A percentile compares a stretch with the other conserved stretches of the same genome.
These are phyloP conservation scores for Dromas ardeola DNA, from an alignment of 2,113 vertebrate species.

Conservation along the genomic window DNA sequence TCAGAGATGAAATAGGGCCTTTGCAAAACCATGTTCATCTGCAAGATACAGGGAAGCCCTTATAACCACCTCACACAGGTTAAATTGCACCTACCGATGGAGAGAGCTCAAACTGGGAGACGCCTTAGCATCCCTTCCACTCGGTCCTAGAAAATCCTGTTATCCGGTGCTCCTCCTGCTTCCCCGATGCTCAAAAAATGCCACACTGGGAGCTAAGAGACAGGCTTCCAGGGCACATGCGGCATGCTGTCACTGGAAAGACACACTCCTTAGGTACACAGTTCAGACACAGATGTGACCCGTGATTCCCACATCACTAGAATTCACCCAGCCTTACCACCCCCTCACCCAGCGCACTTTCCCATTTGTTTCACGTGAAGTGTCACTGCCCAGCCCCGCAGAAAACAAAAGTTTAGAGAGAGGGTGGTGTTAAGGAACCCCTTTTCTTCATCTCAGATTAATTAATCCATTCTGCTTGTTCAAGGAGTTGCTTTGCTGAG, in stretches of 20 bases:
- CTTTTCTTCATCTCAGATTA: background rate
- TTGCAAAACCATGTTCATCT: background rate
- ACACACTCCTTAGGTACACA: background rate
- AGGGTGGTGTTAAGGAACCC: background rate
- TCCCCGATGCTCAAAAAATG: background rate
- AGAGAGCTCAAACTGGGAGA: background rate
- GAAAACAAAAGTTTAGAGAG: background rate
- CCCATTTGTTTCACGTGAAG: background rate
- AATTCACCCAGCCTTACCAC: background rate
- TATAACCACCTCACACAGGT: background rate
- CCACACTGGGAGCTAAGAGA: background rate
- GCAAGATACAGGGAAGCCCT: background rate
- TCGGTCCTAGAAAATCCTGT: background rate
- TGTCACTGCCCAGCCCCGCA: background rate
- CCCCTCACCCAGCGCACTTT: background rate
- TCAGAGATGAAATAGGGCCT: background rate
- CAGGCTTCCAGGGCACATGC: background rate
- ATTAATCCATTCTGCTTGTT: background rate
- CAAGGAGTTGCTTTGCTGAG: background rate
- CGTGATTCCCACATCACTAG: fast-evolving
- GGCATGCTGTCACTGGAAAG: background rate
- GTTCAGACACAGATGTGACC: background rate
- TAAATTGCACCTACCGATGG: background rate
- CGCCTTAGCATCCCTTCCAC: background rate
- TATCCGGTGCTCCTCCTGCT: background rate